Evolutionary conservation across 2,797 vertebrate species (phyloP), one percentile per base, ranked within the genome.

Genomic region (Rhyacichthys aspro): DNA sequence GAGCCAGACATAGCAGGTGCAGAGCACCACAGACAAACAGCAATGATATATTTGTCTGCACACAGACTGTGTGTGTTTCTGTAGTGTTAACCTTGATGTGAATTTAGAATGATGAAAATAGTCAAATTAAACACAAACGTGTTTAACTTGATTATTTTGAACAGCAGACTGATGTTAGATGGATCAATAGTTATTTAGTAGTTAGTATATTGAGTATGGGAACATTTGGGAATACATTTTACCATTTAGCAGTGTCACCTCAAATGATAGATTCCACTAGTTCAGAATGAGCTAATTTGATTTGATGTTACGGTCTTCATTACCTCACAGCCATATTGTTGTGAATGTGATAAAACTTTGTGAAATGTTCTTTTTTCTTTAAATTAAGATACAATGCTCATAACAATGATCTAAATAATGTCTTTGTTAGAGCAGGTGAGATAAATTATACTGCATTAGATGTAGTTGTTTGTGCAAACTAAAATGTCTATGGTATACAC

Each of bases 131-230:
- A 79, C 60, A 43, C 74, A 68, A 80, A 76, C 78, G 74, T 81
- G 71, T 80, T 81, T 72, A 76, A 72, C 74, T 82, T 66, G 28
- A 74, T 79, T 89, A 87, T 88, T 90, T 90, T 86, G 88, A 89
- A 77, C 82, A 59, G 66, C 78, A 74, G 67, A 48, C 74, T 28
- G 42, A 71, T 80, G 70, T 79, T 70, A 70, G 74, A 79, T 78
- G 34, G 71, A 71, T 28, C 23, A 2, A 28, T 28, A 28, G 23
- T 28, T 28, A 6, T 28, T 28, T 28, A n/a, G n/a, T n/a, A n/a
- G n/a, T n/a, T n/a, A n/a, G n/a, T n/a, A n/a, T n/a, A n/a, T n/a
- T n/a, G n/a, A n/a, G n/a, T 28, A 28, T 3, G 23, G 23, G 23
- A 28, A 28, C 2, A 28, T 5, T 5, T 28, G 3, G n/a, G 23